phyloP scores from a whole-genome alignment of 2,113 vertebrate species.

The Furnarius figulus region DNA sequence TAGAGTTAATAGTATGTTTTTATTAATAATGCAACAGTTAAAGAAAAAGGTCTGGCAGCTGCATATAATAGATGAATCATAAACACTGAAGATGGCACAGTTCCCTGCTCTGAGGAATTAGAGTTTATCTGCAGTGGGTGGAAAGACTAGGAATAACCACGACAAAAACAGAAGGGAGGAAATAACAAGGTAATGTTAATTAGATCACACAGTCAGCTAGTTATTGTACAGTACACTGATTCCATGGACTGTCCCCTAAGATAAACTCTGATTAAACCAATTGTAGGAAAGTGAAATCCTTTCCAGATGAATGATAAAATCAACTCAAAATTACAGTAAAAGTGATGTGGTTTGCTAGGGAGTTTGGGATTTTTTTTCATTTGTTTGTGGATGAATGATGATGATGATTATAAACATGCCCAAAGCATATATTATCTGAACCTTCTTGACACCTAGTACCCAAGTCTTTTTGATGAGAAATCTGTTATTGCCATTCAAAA shows the following conservation, averaged over 20 bases:
- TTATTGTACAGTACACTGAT: not conserved
- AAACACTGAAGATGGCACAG: not conserved
- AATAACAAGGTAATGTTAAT: not conserved
- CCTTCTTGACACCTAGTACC: not conserved
- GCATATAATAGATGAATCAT: not conserved
- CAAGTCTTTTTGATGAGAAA: not conserved
- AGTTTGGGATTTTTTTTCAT: accelerated
- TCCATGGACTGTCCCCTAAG: not conserved
- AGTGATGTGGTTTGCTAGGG: not conserved
- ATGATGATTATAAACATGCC: not conserved
- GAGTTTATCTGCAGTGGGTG: not conserved
- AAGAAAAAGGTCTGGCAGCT: not conserved
- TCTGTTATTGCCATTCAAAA: not conserved
- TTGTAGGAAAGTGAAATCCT: not conserved
- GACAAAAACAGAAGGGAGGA: not conserved
- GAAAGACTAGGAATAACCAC: not conserved
- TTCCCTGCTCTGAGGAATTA: not conserved
- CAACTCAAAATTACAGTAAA: not conserved
- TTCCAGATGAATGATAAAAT: not conserved
- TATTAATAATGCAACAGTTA: not conserved
- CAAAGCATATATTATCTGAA: not conserved
- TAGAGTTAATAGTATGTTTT: not conserved
- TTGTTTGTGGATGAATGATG: not conserved
- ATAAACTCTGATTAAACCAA: not conserved
- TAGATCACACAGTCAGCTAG: not conserved